Percentiles rank a stretch among this genome's conserved stretches.
phyloP scores from a whole-genome alignment of 1,140 invertebrate species.

The Littorina saxatilis region DNA sequence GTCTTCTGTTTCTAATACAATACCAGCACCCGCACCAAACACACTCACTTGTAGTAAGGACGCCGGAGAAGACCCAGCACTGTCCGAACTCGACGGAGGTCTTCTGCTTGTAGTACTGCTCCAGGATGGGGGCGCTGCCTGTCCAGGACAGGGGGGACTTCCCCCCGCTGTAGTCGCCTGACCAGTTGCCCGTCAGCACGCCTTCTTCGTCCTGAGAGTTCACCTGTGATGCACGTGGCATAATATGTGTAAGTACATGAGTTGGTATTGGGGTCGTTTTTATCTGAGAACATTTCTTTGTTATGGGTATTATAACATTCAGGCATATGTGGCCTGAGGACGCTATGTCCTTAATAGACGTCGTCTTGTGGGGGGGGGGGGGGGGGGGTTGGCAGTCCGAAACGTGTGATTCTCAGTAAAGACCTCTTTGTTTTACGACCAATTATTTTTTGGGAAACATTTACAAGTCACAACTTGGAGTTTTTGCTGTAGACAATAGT shows the following conservation, averaged over 20 bases:
- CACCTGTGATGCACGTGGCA: constrained; percentile 38
- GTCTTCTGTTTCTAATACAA: too few species aligned
- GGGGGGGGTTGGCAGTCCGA: background rate
- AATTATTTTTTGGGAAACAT: too few species aligned
- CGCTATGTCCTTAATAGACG: too few species aligned
- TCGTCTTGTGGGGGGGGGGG: too few species aligned
- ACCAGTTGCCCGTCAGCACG: constrained; percentile 92
- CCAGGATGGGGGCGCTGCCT: constrained; percentile 89
- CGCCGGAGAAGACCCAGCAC: too few species aligned
- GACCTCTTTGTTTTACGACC: too few species aligned
- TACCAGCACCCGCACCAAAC: constrained; percentile 90
- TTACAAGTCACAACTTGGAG: too few species aligned
- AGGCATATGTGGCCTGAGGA: background rate
- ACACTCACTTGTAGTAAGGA: too few species aligned
- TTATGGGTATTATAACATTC: background rate
- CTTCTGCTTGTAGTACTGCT: constrained; percentile 87
- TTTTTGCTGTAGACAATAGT: too few species aligned
- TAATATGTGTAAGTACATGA: background rate
- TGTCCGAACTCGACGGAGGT: constrained; percentile 92
- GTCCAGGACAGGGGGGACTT: constrained; percentile 91
- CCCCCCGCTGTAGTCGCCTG: constrained; percentile 88
- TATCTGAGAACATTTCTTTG: background rate
- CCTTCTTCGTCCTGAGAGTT: constrained; percentile 86
- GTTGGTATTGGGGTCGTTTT: background rate
- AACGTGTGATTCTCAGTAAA: too few species aligned